Conservation (phyloP, 2,113 vertebrate genomes). For the Neoarius graeffei region DNA sequence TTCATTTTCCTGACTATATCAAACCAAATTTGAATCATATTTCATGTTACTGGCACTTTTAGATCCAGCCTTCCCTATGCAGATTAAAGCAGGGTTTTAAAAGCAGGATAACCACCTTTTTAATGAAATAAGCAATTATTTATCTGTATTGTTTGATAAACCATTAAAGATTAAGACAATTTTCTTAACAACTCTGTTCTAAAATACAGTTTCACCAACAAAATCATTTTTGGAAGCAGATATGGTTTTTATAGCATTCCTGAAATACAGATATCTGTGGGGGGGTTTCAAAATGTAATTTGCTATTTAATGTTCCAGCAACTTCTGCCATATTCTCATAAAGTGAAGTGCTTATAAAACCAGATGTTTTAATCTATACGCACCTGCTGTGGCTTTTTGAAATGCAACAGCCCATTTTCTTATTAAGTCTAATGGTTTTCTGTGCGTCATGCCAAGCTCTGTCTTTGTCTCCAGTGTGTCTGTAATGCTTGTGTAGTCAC, state of each 20-base stretch:
- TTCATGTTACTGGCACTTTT: conserved; percentile 23
- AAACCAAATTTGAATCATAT: conserved; percentile 35
- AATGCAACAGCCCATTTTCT: conserved; percentile 41
- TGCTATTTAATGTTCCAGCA: conserved; percentile 30
- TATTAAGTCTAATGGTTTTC: conserved; percentile 46
- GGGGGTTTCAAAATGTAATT: neutral
- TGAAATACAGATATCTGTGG: neutral
- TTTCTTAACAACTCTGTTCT: neutral
- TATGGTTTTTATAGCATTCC: neutral
- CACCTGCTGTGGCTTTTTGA: conserved; percentile 35
- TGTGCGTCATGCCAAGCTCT: neutral
- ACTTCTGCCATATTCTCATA: conserved; percentile 30
- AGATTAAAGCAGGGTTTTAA: neutral
- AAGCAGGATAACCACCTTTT: neutral
- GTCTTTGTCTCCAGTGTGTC: neutral
- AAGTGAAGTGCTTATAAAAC: conserved; percentile 30
- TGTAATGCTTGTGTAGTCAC: neutral
- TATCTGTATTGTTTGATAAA: neutral
- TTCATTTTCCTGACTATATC: conserved; percentile 27
- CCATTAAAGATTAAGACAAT: neutral
- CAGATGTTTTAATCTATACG: conserved; percentile 45
- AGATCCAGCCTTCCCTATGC: neutral
- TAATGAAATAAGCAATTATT: neutral
- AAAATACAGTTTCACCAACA: neutral
- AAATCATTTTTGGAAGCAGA: neutral